Conservation (phyloP, 2,888 invertebrate genomes). For the Nasonovia ribisnigri region DNA sequence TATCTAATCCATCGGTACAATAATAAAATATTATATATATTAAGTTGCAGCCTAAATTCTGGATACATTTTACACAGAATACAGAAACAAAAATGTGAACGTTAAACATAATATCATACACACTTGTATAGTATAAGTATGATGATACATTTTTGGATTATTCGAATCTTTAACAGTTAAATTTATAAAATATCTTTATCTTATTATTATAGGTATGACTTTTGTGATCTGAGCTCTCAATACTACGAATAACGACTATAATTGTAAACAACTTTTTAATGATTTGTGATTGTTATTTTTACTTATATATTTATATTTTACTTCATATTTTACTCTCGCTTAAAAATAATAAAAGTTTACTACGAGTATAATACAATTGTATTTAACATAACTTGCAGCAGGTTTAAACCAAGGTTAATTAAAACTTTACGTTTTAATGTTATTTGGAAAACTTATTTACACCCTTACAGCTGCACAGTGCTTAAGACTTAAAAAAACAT, state of each 20-base stretch:
- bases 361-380: background rate
- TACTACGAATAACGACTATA: background rate
- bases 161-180: too few species aligned
- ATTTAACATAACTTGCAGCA: background rate
- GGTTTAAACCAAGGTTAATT: background rate
- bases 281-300: background rate
- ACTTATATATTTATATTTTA: background rate
- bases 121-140: background rate
- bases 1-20: background rate
- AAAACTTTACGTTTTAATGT: conserved; percentile 27
- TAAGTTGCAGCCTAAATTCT: background rate
- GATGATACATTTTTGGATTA: background rate
- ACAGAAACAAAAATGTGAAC: background rate
- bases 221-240: background rate
- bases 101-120: background rate
- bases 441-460: conserved; percentile 36
- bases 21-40: background rate
- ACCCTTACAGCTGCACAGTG: background rate
- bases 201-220: background rate
- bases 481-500: conserved; percentile 17
- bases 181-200: background rate
- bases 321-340: background rate
- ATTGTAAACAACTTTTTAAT: background rate
- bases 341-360: background rate
- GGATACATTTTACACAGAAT: background rate